Evolutionary conservation across 2,888 invertebrate species (phyloP).

Genomic region (Brenthis hecate): DNA sequence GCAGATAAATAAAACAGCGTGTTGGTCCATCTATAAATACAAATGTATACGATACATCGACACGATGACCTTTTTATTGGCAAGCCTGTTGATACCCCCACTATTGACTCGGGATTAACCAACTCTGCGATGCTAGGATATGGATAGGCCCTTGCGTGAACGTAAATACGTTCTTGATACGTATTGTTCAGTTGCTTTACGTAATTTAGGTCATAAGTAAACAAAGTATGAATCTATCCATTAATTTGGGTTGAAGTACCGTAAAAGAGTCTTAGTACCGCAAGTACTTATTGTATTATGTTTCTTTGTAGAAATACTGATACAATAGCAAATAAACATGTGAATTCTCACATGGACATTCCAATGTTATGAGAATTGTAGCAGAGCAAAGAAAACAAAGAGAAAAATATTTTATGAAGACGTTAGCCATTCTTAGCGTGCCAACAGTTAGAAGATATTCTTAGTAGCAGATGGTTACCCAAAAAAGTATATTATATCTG

Average conservation of each 20-base stretch:
- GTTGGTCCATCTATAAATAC: slow-evolving; percentile 74
- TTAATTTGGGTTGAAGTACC: background rate
- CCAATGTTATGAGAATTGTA: background rate
- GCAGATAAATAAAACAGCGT: slow-evolving; percentile 66
- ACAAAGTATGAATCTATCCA: too few relatives aligned
- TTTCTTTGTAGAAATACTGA: background rate
- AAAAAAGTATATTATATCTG: too few relatives aligned
- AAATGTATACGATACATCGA: slow-evolving; percentile 56
- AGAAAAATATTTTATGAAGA: background rate
- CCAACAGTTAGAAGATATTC: background rate
- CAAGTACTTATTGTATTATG: background rate
- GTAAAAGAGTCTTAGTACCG: slow-evolving; percentile 8
- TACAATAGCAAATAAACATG: slow-evolving; percentile 21
- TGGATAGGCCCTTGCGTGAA: background rate
- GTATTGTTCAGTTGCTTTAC: too few relatives aligned
- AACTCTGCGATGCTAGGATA: slow-evolving; percentile 19
- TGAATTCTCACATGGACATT: slow-evolving; percentile 26
- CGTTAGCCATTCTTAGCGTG: background rate
- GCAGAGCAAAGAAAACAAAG: background rate
- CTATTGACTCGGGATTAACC: slow-evolving; percentile 27
- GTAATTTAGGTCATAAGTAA: too few relatives aligned
- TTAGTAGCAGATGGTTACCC: too few relatives aligned
- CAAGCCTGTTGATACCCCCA: slow-evolving; percentile 32
- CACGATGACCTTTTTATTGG: slow-evolving; percentile 65
- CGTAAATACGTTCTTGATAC: background rate